Evolutionary conservation across 2,888 invertebrate species (phyloP), one percentile per base, ranked within the genome.

Genomic region (Agapostemon virescens): DNA sequence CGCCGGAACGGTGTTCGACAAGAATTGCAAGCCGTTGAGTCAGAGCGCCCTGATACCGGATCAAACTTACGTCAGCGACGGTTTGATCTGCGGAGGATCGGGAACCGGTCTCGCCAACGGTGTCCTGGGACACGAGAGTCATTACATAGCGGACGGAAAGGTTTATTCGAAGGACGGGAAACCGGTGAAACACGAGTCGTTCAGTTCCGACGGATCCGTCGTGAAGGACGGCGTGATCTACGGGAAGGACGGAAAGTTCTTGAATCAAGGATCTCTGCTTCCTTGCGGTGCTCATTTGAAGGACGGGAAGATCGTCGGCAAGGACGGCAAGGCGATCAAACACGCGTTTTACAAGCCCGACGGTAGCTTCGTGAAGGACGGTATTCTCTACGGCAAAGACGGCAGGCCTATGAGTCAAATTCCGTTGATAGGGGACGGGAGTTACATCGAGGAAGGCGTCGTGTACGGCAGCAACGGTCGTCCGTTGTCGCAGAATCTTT

Each of bases 291-390:
- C 91, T 38, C 89, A 92, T 69, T 82, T 92, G 11, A 89, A 89
- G 70, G 91, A 92, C 64, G 92, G 92, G 0, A 92, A 92, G 77
- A 81, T 92, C 20, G 90, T 92, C 30, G 88, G 90, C 11, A 92
- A 91, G 71, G 92, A 92, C 73, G 91, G 92, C 0, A 92, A 91
- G 75, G 42, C 83, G 0, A 81, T 92, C 6, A 92, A 92, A 69
- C 89, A 91, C 38, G 90, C 91, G 0, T 92, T 88, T 69, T 92
- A 91, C 77, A 92, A 92, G 73, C 87, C 90, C 0, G 90, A 92
- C 52, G 92, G 92, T 15, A 92, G 91, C 74, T 92, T 89, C 52
- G 86, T 92, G 2, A 91, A 90, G 55, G 92, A 92, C 33, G 92
- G 92, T 13, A 83, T 91, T 6, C 87, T 92, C 77, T 83, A 91